Evolutionary conservation across 2,888 invertebrate species (phyloP), one percentile per base, ranked within the genome.

Genomic region (Odontocolon sp.): DNA sequence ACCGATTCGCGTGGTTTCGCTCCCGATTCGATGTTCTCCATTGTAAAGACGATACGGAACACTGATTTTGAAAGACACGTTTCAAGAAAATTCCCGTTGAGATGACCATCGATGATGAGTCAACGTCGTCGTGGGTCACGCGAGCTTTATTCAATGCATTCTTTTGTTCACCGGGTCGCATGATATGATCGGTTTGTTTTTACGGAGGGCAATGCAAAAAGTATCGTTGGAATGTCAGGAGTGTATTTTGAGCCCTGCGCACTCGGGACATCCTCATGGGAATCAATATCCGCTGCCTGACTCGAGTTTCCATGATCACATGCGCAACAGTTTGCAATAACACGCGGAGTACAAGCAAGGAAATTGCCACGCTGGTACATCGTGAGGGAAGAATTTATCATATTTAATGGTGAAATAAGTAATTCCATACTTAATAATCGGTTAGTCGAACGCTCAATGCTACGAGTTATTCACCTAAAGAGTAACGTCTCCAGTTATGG

Each of bases 241-340:
- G 52, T 47, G 69, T 36, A 36, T 45, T 47, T 38, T 72, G 76
- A 71, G 83, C 79, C 87, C 81, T 87, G 87, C 87, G 87, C 87
- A 81, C 79, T 83, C 76, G 81, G 31, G 67, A 42, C 61, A 70
- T 63, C 78, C 52, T 77, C 76, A 79, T 80, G 72, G 81, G 83
- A 87, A 88, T 88, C 88, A 87, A 88, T 88, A 88, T 83, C 81
- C 67, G 78, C 68, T 83, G 84, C 78, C 83, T 82, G 82, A 81
- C 83, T 82, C 77, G 76, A 75, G 68, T 81, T 77, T 59, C 78
- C 78, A 75, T 78, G 80, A 82, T 78, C 78, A 80, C 67, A 85
- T 83, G 85, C 83, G 88, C 88, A 88, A 88, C 87, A 88, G 88
- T 87, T 87, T 72, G 72, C 72, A 57, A 42, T 45, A 56, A 66